A percentile compares a stretch with the other conserved stretches of the same genome.
phyloP scores from a whole-genome alignment of 2,888 invertebrate species.

The Ganaspis brasiliensis region DNA sequence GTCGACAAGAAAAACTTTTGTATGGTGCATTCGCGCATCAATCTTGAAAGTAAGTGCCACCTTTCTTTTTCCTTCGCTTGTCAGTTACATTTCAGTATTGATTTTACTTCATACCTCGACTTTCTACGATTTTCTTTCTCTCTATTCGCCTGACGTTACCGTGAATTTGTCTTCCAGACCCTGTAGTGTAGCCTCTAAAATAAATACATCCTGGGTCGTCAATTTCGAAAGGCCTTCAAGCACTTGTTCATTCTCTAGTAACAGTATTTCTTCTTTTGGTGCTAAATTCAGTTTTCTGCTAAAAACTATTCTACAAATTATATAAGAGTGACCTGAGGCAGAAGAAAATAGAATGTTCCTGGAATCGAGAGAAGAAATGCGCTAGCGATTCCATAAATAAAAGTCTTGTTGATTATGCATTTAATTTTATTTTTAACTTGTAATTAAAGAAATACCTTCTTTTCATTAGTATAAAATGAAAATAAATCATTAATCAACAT shows the following conservation, averaged over 20 bases:
- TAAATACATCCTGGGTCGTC: conserved; percentile 38
- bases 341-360: conserved; percentile 24
- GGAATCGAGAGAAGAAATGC: conserved; percentile 10
- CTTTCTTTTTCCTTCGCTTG: conserved; percentile 33
- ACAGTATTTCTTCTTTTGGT: conserved; percentile 20
- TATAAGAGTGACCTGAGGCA: background rate
- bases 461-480: background rate
- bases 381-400: background rate
- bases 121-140: conserved; percentile 20
- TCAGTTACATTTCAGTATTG: conserved; percentile 38
- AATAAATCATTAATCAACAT: no score
- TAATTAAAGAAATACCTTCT: no score
- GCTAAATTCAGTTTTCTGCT: conserved; percentile 29
- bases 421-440: no score
- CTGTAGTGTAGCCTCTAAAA: conserved; percentile 18
- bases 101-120: conserved; percentile 33
- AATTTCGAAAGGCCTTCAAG: conserved; percentile 3
- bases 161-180: conserved; percentile 20
- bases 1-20: conserved; percentile 23
- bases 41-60: conserved; percentile 30
- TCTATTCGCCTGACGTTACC: conserved; percentile 19
- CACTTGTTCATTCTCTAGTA: conserved; percentile 18
- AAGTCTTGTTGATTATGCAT: background rate
- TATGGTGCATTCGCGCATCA: conserved; percentile 31
- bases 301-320: conserved; percentile 15